Evolutionary conservation across 53 echinoderm and acorn worm species (phyloP), one percentile per base, ranked within the genome.

Genomic region (Glandiceps talaboti): DNA sequence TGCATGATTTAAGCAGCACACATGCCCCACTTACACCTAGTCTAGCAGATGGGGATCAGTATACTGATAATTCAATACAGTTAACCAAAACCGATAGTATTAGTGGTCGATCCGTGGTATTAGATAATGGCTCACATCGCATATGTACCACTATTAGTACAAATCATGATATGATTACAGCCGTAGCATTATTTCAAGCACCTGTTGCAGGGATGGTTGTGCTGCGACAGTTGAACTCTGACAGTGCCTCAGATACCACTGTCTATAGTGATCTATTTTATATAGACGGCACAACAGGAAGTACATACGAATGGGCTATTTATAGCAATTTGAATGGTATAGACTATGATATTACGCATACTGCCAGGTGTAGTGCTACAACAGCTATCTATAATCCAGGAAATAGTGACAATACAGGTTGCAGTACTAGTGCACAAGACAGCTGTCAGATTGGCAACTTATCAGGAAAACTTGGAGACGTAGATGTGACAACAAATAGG

Each of bases 121-220:
- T 99, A 26, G 85, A 86, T 31, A 78, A 75, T 27, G 77, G 30
- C n/a, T 0, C n/a, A 20, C 31, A 88, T 26, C 33, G 27, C 1
- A 73, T 80, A 30, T 93, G 99, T 78, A 93, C 94, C 73, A 86
- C 84, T 29, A 88, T 94, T 31, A 77, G 85, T 26, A 92, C 90
- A 26, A 78, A 77, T 30, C 84, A 74, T 28, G 85, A 77, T 10
- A 74, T 93, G 28, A 32, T 87, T 32, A 99, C 99, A 26, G 99
- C 99, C 28, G 88, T 91, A 27, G 91, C 93, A 33, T 87, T 84
- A 77, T 91, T 99, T 30, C 86, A 89, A 74, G 81, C 82, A 77
- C 99, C 99, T 0, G 83, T 97, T 64, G 89, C 91, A 29, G 99
- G 99, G 75, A 88, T 82, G 14, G 86, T 99, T 26, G 91, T 88